These are phyloP conservation scores for Aphelenchoides besseyi DNA, from an alignment of 1,140 invertebrate genomes.

Conservation along the genomic window DNA sequence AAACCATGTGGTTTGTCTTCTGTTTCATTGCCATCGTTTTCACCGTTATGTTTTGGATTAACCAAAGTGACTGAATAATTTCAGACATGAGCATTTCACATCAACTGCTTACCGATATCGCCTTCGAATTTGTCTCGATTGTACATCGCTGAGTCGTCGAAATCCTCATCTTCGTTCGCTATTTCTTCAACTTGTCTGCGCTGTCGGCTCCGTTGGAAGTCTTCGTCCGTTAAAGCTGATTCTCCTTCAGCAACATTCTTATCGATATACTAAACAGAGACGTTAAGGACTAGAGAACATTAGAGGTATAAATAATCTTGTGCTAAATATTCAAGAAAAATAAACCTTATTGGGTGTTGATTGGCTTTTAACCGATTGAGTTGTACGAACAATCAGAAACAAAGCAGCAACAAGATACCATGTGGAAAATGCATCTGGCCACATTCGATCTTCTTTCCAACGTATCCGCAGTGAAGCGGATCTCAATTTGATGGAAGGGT, in stretches of 20 bases:
- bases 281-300: too few relatives aligned
- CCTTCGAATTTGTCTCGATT: conserved; percentile 54
- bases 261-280: conserved; percentile 46
- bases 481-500: not conserved
- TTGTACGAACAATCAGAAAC: not conserved
- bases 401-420: not conserved
- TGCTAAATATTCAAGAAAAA: not conserved
- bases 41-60: not conserved
- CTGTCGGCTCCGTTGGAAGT: conserved; percentile 26
- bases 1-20: conserved; percentile 5
- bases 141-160: conserved; percentile 61
- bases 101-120: conserved; percentile 52
- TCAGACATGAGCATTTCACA: too few relatives aligned
- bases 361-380: not conserved
- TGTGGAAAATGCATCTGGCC: not conserved
- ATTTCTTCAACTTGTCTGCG: not conserved
- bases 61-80: conserved; percentile 1
- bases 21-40: not conserved
- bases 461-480: not conserved
- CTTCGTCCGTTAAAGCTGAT: conserved; percentile 30
- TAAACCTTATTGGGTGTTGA: not conserved
- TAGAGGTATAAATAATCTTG: not conserved
- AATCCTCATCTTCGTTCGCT: conserved; percentile 1
- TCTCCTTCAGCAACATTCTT: conserved; percentile 36
- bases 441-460: not conserved